Conservation (phyloP, 2,113 vertebrate genomes). For the Alaudala cheleensis region DNA sequence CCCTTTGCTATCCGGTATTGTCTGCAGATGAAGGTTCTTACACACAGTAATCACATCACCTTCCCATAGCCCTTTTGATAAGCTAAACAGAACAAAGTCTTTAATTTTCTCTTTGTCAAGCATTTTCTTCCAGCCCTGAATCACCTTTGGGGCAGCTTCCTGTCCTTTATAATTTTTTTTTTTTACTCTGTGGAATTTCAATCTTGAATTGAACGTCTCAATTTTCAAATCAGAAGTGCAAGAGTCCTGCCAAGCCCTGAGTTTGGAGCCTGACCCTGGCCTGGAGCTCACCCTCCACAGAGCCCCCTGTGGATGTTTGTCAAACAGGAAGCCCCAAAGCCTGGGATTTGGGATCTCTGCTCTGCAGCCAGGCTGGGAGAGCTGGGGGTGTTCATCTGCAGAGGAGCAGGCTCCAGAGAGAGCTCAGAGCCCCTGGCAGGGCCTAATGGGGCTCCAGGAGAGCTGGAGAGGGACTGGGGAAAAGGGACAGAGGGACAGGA, state of each 20-base stretch:
- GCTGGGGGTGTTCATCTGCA: not conserved
- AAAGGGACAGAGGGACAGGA: not conserved
- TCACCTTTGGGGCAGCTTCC: not conserved
- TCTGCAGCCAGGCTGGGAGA: not conserved
- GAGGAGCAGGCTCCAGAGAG: not conserved
- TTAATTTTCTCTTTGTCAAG: not conserved
- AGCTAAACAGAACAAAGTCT: not conserved
- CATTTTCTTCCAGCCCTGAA: not conserved
- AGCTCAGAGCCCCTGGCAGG: fast-evolving
- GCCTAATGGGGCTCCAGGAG: not conserved
- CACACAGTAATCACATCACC: not conserved
- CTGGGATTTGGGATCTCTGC: not conserved
- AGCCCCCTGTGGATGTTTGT: fast-evolving
- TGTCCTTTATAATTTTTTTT: not conserved
- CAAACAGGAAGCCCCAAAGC: not conserved
- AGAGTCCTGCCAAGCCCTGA: not conserved
- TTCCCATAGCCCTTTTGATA: not conserved
- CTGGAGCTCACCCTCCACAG: not conserved
- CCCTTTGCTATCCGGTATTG: not conserved
- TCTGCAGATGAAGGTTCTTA: not conserved
- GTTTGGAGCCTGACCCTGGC: not conserved
- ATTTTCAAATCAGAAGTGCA: not conserved
- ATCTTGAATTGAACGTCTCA: not conserved
- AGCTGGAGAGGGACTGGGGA: not conserved
- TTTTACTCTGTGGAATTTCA: not conserved